Evolutionary conservation across 2,113 vertebrate species (phyloP).

Genomic region (Chascanopsetta lugubris): DNA sequence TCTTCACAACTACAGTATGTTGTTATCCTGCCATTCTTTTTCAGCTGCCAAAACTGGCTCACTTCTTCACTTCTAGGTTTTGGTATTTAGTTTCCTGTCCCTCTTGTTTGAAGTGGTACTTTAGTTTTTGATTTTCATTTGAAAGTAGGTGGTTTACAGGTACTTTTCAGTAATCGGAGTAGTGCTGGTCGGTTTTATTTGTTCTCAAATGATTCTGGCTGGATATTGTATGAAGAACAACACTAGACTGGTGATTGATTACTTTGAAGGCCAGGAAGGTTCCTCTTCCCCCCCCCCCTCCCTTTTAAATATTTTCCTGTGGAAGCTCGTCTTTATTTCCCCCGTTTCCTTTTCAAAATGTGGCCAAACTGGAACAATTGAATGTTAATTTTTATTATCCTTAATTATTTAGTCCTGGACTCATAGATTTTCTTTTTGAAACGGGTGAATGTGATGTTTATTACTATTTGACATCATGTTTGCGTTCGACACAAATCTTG

Average conservation of each 20-base stretch:
- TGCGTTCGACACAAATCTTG: not conserved
- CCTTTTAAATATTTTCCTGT: slow-evolving; percentile 53
- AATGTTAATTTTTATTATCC: slow-evolving; percentile 1
- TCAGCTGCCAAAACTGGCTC: slow-evolving; percentile 82
- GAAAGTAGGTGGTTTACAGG: slow-evolving; percentile 91
- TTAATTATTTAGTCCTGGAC: slow-evolving; percentile 22
- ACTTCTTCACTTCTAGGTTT: slow-evolving; percentile 59
- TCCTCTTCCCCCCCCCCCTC: slow-evolving; percentile 30
- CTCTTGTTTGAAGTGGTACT: slow-evolving; percentile 79
- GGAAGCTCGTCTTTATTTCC: slow-evolving; percentile 80
- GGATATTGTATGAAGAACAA: slow-evolving; percentile 77
- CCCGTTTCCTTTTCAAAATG: slow-evolving; percentile 38
- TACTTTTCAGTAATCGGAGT: slow-evolving; percentile 80
- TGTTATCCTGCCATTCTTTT: slow-evolving; percentile 82
- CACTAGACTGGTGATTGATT: slow-evolving; percentile 76
- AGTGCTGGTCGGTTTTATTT: slow-evolving; percentile 88
- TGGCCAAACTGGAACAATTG: slow-evolving; percentile 55
- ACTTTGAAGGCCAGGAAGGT: slow-evolving; percentile 74
- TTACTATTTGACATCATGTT: not conserved
- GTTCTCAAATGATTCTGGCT: slow-evolving; percentile 78
- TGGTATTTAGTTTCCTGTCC: slow-evolving; percentile 49
- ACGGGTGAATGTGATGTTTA: slow-evolving; percentile 31
- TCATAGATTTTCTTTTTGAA: slow-evolving; percentile 15
- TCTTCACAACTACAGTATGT: slow-evolving; percentile 84
- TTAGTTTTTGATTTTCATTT: slow-evolving; percentile 75